Evolutionary conservation across 1,140 invertebrate genomes (phyloP).

Genomic region (Myzus persicae): DNA sequence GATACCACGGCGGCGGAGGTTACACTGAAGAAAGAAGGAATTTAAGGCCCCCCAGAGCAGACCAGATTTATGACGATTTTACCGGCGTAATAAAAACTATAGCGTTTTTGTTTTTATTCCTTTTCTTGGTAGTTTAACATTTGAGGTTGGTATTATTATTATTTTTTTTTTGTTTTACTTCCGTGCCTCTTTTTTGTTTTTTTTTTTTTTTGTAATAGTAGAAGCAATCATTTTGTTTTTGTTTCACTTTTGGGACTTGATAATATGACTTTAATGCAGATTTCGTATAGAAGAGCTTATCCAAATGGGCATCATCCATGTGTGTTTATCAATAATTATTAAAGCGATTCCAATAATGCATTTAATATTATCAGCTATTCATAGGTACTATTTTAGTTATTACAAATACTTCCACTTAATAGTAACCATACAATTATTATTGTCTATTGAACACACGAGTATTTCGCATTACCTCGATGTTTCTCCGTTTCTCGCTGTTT

Average conservation of each 20-base stretch:
- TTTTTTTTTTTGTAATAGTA: not conserved
- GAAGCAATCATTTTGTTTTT: slow-evolving; percentile 31
- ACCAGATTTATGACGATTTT: slow-evolving; percentile 56
- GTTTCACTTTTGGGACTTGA: not conserved
- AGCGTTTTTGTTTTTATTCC: slow-evolving; percentile 45
- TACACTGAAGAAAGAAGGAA: slow-evolving; percentile 36
- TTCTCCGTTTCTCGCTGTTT: too few species aligned
- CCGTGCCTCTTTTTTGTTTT: not conserved
- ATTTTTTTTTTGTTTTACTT: not conserved
- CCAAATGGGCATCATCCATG: too few species aligned
- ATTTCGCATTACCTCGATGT: too few species aligned
- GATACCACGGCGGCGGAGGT: not conserved
- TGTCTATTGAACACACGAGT: not conserved
- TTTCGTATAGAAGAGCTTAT: not conserved
- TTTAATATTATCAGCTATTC: not conserved
- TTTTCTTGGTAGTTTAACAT: slow-evolving; percentile 35
- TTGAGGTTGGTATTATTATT: slow-evolving; percentile 1
- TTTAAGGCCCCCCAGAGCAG: slow-evolving; percentile 55
- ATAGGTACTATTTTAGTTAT: not conserved
- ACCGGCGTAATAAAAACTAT: slow-evolving; percentile 51
- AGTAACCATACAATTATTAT: not conserved
- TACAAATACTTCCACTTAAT: not conserved
- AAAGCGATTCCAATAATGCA: not conserved
- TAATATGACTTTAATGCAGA: not conserved
- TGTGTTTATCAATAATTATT: not conserved